Conservation (phyloP, 2,113 vertebrate species). For the Mormyrus lacerda region DNA sequence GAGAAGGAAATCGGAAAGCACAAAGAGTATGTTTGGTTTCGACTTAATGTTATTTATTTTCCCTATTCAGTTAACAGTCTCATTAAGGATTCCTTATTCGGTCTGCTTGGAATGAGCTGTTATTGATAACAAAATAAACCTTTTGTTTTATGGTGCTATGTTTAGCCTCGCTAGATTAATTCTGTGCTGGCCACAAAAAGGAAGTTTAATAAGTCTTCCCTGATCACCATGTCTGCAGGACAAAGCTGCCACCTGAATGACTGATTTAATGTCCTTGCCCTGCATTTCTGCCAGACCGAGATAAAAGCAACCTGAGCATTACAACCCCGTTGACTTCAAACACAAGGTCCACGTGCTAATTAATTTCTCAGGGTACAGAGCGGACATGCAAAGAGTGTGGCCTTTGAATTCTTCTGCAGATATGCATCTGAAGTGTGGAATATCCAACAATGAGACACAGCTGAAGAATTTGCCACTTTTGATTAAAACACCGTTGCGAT, state of each 20-base stretch:
- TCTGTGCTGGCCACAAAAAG: not conserved
- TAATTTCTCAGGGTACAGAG: not conserved
- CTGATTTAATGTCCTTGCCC: conserved; percentile 29
- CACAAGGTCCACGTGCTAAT: conserved; percentile 20
- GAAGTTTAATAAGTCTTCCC: not conserved
- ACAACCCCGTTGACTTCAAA: conserved; percentile 16
- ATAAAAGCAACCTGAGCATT: conserved; percentile 29
- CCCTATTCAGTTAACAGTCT: not conserved
- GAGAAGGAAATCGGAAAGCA: not conserved
- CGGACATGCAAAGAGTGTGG: not conserved
- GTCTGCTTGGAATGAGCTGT: not conserved
- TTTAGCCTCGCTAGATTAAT: not conserved
- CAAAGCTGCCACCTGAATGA: conserved; percentile 18
- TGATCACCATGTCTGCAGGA: not conserved
- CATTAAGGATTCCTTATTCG: conserved; percentile 2
- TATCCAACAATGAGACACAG: not conserved
- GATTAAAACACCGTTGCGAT: not conserved
- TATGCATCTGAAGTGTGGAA: not conserved
- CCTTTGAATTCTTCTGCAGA: conserved; percentile 6
- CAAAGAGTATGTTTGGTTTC: not conserved
- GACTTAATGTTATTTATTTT: not conserved
- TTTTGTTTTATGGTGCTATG: not conserved
- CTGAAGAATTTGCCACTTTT: not conserved
- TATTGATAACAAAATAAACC: not conserved
- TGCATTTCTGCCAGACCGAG: conserved; percentile 20